Evolutionary conservation across 2,113 vertebrate genomes (phyloP).

Genomic region (Theropithecus gelada): DNA sequence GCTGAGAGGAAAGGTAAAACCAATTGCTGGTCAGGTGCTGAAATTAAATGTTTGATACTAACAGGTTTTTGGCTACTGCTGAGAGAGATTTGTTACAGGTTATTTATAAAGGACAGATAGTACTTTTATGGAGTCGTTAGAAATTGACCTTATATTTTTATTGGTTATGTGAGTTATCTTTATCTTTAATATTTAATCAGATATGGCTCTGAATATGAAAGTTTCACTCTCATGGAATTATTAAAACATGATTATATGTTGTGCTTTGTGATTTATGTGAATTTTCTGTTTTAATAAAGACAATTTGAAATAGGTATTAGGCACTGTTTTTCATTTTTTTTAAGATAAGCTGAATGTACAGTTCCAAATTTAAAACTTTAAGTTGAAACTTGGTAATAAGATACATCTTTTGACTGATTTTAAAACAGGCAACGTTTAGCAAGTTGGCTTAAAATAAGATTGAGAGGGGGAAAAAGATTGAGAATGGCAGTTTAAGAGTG

Average conservation of each 20-base stretch:
- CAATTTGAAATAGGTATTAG: constrained; percentile 19
- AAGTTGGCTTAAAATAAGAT: constrained; percentile 37
- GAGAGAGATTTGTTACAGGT: constrained; percentile 34
- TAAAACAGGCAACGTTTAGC: neutral
- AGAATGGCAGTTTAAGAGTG: neutral
- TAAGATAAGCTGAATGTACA: neutral
- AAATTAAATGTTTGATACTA: constrained; percentile 40
- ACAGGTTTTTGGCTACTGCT: neutral
- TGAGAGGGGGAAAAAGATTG: neutral
- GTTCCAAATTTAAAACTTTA: constrained; percentile 46
- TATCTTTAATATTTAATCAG: neutral
- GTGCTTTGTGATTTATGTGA: neutral
- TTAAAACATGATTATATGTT: neutral
- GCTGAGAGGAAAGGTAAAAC: constrained; percentile 37
- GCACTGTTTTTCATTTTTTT: constrained; percentile 14
- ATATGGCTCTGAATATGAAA: neutral
- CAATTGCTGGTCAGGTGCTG: constrained; percentile 7
- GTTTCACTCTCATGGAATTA: constrained; percentile 2
- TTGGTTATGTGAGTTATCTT: constrained; percentile 18
- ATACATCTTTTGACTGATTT: neutral
- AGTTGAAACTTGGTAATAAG: constrained; percentile 29
- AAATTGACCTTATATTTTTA: constrained; percentile 36
- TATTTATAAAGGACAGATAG: constrained; percentile 36
- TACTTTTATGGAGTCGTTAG: neutral
- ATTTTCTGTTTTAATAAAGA: constrained; percentile 43